A percentile compares a stretch with the other conserved stretches of the same genome.
phyloP scores from a whole-genome alignment of 2,888 invertebrate species.

The Aphodius sticticus region DNA sequence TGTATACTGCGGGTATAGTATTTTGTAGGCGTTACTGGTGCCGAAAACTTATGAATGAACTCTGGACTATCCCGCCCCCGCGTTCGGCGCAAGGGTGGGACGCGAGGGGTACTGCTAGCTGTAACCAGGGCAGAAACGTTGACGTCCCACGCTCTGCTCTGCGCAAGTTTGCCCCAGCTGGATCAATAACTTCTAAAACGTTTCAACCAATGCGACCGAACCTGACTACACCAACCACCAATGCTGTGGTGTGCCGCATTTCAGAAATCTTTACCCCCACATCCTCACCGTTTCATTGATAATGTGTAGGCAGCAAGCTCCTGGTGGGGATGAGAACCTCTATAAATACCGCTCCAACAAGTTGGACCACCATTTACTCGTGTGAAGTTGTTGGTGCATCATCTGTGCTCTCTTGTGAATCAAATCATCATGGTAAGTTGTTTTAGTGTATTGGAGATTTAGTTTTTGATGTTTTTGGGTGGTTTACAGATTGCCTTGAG shows the following conservation, averaged over 20 bases:
- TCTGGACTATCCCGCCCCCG: conserved; percentile 18
- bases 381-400: conserved; percentile 28
- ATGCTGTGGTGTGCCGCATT: conserved; percentile 53
- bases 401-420: not conserved
- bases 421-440: conserved; percentile 37
- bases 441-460: not conserved
- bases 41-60: conserved; percentile 23
- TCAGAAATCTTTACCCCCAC: conserved; percentile 52
- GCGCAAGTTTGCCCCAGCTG: not conserved
- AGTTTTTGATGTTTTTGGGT: not conserved
- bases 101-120: conserved; percentile 10
- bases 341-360: conserved; percentile 55
- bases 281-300: conserved; percentile 68
- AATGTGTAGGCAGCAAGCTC: conserved; percentile 69
- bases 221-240: conserved; percentile 47
- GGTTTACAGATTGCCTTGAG: conserved; percentile 52
- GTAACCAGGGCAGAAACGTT: conserved; percentile 17
- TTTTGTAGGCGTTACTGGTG: not conserved
- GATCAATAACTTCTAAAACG: conserved; percentile 13
- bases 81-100: not conserved
- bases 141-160: not conserved
- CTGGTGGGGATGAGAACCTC: conserved; percentile 60
- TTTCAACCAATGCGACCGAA: conserved; percentile 39
- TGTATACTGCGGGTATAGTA: not conserved
- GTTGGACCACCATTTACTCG: conserved; percentile 53